Percentiles rank a stretch among this genome's conserved stretches.
Evolutionary conservation across 2,888 invertebrate genomes (phyloP).

Genomic region (Dolichomitus sp.): DNA sequence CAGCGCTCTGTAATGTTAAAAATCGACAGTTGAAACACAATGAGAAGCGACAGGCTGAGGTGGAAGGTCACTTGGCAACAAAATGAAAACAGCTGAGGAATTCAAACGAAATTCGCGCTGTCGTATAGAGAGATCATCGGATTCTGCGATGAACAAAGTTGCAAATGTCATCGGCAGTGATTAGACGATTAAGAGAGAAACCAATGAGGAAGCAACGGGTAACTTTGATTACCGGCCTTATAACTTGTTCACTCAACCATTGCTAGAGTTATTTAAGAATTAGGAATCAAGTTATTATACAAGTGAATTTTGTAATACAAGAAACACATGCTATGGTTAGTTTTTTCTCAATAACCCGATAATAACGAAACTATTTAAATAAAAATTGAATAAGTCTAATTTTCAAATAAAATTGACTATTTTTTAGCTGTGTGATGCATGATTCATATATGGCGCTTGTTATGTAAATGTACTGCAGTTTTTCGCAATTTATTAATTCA

Average conservation of each 20-base stretch:
- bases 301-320: background rate
- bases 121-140: background rate
- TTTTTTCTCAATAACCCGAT: no score
- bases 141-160: background rate
- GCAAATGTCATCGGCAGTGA: conserved; percentile 9
- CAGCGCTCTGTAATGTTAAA: conserved; percentile 88
- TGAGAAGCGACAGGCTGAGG: background rate
- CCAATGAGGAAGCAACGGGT: background rate
- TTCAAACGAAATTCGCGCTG: background rate
- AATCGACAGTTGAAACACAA: background rate
- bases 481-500: no score
- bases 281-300: background rate
- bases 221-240: background rate
- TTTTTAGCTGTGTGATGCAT: no score
- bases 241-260: background rate
- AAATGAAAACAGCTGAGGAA: background rate
- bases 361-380: no score
- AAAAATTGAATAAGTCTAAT: no score
- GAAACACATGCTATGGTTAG: no score
- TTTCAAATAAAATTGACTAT: no score
- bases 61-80: conserved; percentile 4
- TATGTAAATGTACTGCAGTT: no score
- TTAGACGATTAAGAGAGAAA: conserved; percentile 5
- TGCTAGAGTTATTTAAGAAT: background rate
- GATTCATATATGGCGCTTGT: no score